These are phyloP conservation scores for Syritta pipiens DNA, from an alignment of 2,888 invertebrate species.

Conservation along the genomic window DNA sequence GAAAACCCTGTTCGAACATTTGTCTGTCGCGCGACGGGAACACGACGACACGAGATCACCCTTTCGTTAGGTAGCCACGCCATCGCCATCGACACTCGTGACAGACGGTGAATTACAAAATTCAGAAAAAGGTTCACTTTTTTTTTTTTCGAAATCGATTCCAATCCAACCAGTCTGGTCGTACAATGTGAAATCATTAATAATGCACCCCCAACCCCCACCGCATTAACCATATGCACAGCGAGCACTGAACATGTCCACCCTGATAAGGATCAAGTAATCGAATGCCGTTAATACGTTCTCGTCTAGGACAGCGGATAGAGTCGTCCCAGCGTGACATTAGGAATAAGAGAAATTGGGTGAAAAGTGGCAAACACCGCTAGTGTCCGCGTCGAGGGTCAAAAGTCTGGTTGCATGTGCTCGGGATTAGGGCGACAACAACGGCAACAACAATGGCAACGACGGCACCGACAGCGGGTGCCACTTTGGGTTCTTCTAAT, in stretches of 20 bases:
- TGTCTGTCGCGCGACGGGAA: conserved; percentile 2
- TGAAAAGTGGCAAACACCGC: too few species aligned
- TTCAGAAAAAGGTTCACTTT: conserved; percentile 33
- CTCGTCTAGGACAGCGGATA: too few species aligned
- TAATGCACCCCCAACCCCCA: conserved; percentile 39
- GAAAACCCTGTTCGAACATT: conserved; percentile 2
- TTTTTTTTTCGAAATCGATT: too few species aligned
- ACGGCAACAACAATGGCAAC: too few species aligned
- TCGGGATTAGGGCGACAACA: conserved; percentile 41
- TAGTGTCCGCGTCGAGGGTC: conserved; percentile 29
- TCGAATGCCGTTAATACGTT: conserved; percentile 54
- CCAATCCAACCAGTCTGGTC: conserved; percentile 15
- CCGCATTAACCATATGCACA: conserved; percentile 57
- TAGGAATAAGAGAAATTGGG: conserved; percentile 54
- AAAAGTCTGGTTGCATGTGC: conserved; percentile 18
- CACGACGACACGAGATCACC: conserved; percentile 13
- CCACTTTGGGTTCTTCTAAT: conserved; percentile 32
- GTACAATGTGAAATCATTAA: conserved; percentile 42
- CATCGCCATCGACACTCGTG: background rate
- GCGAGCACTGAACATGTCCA: conserved; percentile 10
- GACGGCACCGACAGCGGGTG: too few species aligned
- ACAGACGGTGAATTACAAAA: conserved; percentile 43
- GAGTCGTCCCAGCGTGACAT: conserved; percentile 57
- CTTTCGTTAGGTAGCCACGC: conserved; percentile 22
- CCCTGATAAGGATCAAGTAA: conserved; percentile 57